Base-by-base conservation (phyloP, 1,140 invertebrate genomes). In the Halyomorpha halys region DNA sequence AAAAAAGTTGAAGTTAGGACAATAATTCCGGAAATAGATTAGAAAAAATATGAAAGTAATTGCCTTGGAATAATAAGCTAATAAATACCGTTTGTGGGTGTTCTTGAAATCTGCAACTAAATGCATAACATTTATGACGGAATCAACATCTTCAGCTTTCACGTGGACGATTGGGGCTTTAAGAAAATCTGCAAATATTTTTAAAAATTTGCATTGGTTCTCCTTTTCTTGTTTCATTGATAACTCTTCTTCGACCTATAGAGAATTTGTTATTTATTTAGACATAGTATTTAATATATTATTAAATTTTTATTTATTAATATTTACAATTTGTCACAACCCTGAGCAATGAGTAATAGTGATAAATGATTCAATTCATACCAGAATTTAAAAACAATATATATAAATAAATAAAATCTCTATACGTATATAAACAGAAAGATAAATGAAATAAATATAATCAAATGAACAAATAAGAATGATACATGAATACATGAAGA, bases 111-210 rank as follows among this genome's bases (percentile, higher is more conserved):
- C 89, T 53, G 89, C 81, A 56, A 92, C 92, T 0, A 97, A 80
- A 70, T 89, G 86, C 67, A 86, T 88, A n/a, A 89, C 90, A 71
- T 90, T 82, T 25, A 88, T 80, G 13, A 94, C 91, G 23, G 90
- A 90, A 74, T 97, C 93, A 0, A 91, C 87, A 76, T 97, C 88
- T 72, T 97, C 93, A 18, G 82, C 87, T 74, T 97, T 96, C 0
- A 97, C 91, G 71, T 97, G 94, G 73, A 97, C 89, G 62, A 97
- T 91, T 0, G 94, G 94, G 16, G 91, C 91, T 69, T 89, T 86
- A 0, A 95, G 84, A 21, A 91, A 86, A 66, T 90, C 83, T 0
- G 87, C 92, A 25, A 94, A 86, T 74, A 94, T 93, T 69, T 76
- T 80, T 63, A 82, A 85, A 68, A 84, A 84, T 0, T 75, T 76